A percentile compares a stretch with the other conserved stretches of the same genome.
These are phyloP conservation scores for Drosophila mauritiana DNA, from an alignment of 1,140 invertebrate genomes.

Conservation along the genomic window DNA sequence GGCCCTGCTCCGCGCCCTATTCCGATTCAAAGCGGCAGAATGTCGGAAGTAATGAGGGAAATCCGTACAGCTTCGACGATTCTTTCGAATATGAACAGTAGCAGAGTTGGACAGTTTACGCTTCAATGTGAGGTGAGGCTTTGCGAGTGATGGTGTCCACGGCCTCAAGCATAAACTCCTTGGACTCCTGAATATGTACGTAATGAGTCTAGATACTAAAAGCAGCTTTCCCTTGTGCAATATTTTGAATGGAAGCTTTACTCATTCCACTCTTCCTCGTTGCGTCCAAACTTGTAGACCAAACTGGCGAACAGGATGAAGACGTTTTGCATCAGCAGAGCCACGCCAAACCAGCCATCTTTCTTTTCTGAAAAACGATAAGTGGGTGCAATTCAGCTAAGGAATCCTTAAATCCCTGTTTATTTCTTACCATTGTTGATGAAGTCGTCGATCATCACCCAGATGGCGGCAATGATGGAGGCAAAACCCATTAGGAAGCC, in stretches of 20 bases:
- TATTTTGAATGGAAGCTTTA: constrained; percentile 19
- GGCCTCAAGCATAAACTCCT: constrained; percentile 19
- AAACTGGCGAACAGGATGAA: constrained; percentile 97
- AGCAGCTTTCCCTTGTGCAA: constrained; percentile 20
- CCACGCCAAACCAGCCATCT: constrained; percentile 93
- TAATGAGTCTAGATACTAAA: constrained; percentile 49
- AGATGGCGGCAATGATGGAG: constrained; percentile 96
- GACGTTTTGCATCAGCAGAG: constrained; percentile 96
- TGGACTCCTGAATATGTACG: constrained; percentile 48
- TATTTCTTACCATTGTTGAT: constrained; percentile 67
- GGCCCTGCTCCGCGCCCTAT: constrained; percentile 11
- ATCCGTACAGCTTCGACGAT: not conserved
- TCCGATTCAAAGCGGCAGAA: constrained; percentile 1
- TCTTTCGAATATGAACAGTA: constrained; percentile 4
- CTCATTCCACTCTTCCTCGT: constrained; percentile 93
- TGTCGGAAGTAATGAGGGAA: constrained; percentile 3
- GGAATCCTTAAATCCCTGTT: not conserved
- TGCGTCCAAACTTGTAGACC: constrained; percentile 97
- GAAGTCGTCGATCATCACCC: constrained; percentile 96
- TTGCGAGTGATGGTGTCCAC: constrained; percentile 5
- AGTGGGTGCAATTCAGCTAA: not conserved
- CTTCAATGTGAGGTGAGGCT: constrained; percentile 3
- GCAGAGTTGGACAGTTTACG: constrained; percentile 21
- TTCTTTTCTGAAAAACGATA: constrained; percentile 60
- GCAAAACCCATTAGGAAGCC: constrained; percentile 98